A percentile compares a stretch with the other conserved stretches of the same genome.
These are phyloP conservation scores for Tenthredo notha DNA, from an alignment of 2,888 invertebrate species.

Conservation along the genomic window DNA sequence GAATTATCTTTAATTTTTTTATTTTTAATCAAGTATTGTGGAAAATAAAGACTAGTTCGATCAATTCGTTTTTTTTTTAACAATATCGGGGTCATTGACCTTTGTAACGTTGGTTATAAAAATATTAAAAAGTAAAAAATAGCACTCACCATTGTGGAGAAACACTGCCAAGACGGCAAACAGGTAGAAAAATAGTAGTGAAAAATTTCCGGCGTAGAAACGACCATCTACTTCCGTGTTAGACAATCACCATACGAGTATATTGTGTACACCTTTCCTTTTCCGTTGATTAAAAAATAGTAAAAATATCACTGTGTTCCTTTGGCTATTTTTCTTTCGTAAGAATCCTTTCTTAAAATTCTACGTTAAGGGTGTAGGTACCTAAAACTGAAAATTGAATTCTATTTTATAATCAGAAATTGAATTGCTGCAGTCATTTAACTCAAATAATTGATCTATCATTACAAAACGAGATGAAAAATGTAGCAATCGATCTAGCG, in stretches of 20 bases:
- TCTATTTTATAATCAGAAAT: neutral
- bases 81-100: neutral
- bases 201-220: slow-evolving; percentile 26
- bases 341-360: neutral
- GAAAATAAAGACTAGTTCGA: neutral
- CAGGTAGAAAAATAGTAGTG: slow-evolving; percentile 53
- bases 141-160: slow-evolving; percentile 71
- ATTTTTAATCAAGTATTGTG: no score
- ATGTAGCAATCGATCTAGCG: neutral
- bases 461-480: neutral
- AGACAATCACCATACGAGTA: slow-evolving; percentile 28
- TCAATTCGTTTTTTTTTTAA: neutral
- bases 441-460: neutral
- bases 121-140: neutral
- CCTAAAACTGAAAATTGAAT: slow-evolving; percentile 52
- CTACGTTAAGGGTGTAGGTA: neutral
- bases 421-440: neutral
- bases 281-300: slow-evolving; percentile 58
- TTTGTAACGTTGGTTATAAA: neutral
- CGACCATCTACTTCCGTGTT: slow-evolving; percentile 30
- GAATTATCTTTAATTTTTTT: no score
- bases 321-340: slow-evolving; percentile 64
- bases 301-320: slow-evolving; percentile 68
- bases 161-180: slow-evolving; percentile 69
- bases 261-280: slow-evolving; percentile 27